These are phyloP conservation scores for Clusia tigrina DNA, from an alignment of 2,888 invertebrate genomes.

Conservation along the genomic window DNA sequence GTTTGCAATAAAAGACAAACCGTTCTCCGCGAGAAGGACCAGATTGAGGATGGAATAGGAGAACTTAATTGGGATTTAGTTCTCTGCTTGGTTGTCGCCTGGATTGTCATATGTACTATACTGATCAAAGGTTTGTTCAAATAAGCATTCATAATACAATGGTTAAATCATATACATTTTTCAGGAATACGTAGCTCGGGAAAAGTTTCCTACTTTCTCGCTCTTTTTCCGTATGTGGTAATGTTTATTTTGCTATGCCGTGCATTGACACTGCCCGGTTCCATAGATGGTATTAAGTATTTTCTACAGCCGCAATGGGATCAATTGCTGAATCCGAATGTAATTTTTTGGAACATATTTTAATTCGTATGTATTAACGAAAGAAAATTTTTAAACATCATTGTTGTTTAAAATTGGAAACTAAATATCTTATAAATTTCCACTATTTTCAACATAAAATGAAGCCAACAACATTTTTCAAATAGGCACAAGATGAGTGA, in stretches of 20 bases:
- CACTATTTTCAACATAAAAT: too few species aligned
- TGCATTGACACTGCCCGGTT: slow-evolving; percentile 70
- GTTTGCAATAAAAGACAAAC: slow-evolving; percentile 57
- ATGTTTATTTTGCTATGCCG: slow-evolving; percentile 69
- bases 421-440: too few species aligned
- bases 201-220: slow-evolving; percentile 75
- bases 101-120: slow-evolving; percentile 67
- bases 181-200: slow-evolving; percentile 69
- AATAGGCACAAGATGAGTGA: too few species aligned
- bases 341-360: slow-evolving; percentile 31
- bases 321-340: slow-evolving; percentile 60
- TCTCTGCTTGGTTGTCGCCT: slow-evolving; percentile 67
- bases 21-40: slow-evolving; percentile 66
- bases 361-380: too few species aligned
- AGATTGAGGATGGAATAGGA: slow-evolving; percentile 67
- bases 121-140: slow-evolving; percentile 65
- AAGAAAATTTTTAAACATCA: too few species aligned
- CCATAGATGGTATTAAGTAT: slow-evolving; percentile 70
- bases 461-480: too few species aligned
- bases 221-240: slow-evolving; percentile 73
- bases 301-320: slow-evolving; percentile 73
- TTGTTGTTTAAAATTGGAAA: too few species aligned
- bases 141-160: background rate
- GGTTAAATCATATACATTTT: background rate
- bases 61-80: slow-evolving; percentile 67